These are phyloP conservation scores for Oxyura jamaicensis DNA, from an alignment of 2,113 vertebrate species.

Conservation along the genomic window DNA sequence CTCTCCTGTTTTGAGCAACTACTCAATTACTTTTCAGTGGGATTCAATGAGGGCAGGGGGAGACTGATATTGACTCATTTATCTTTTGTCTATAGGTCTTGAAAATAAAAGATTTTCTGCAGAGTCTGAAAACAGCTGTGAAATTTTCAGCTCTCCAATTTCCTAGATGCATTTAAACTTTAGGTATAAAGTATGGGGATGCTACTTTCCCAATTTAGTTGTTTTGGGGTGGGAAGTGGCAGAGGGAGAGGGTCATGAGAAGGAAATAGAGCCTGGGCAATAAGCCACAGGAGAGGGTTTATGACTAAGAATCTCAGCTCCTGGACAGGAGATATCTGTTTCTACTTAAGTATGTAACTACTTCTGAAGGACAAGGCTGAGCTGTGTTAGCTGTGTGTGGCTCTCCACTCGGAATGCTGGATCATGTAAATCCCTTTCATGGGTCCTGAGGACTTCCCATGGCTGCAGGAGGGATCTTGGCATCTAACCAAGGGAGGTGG, in stretches of 20 bases:
- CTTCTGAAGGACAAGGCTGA: background rate
- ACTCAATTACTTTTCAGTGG: background rate
- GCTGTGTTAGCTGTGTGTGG: background rate
- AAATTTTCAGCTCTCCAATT: background rate
- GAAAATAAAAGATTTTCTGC: background rate
- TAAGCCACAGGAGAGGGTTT: background rate
- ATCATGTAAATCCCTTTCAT: background rate
- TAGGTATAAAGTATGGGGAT: background rate
- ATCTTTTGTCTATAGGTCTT: background rate
- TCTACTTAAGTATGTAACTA: background rate
- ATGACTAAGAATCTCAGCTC: background rate
- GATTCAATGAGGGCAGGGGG: background rate
- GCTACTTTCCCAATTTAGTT: background rate
- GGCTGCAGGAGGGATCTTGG: background rate
- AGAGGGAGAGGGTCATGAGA: background rate
- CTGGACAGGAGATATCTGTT: too few species aligned
- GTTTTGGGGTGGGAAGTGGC: background rate
- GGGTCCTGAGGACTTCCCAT: background rate
- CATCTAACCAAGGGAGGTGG: background rate
- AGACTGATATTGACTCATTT: background rate
- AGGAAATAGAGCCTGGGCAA: background rate
- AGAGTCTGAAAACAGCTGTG: background rate
- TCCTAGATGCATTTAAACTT: background rate
- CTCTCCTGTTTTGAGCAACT: background rate
- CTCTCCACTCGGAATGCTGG: background rate